Evolutionary conservation across 1,140 invertebrate species (phyloP), one percentile per base, ranked within the genome.

Genomic region (Zaprionus africanus): DNA sequence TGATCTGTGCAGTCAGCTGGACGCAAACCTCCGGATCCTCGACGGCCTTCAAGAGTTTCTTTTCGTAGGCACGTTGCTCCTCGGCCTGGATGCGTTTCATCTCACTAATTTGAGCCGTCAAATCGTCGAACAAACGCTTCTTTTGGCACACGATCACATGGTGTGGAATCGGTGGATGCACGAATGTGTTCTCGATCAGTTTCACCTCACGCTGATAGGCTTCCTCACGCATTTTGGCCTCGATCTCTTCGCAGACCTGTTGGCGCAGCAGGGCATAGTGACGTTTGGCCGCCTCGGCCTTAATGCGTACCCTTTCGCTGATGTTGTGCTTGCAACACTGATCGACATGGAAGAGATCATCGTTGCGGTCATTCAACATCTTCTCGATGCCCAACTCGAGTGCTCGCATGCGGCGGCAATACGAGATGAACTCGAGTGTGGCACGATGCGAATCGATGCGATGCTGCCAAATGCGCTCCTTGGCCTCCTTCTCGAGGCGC

Each of bases 111-210:
- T 92, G 91, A 1, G 79, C 76, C 54, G 90, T 80, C n/a, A 92
- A 34, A 22, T 83, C 91, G 0, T 56, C 17, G 11, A 81, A 79
- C 34, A 77, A 65, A 11, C 75, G 64, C 2, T 58, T 67, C 17
- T 79, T 58, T 12, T 81, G 36, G 22, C 71, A 81, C 3, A 62
- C 5, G 0, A 76, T 78, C 72, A 79, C 79, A 1, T 72, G 28
- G 2, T 71, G 81, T 5, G 90, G 79, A 5, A 90, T 76, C 64
- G 82, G 78, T 17, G 75, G 74, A 49, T 80, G 84, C 0, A 75
- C 90, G n/a, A 92, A 92, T 0, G 82, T 78, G 76, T 92, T 92
- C 38, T 92, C 91, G 1, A 77, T 53, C 49, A 92, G 91, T 59
- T 87, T 90, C 43, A 83, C 71, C 46, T 92, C 91, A 12, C 77